Percentiles rank a stretch among this genome's conserved stretches.
Conservation (phyloP, 2,113 vertebrate species). For the Balaenoptera acutorostrata region DNA sequence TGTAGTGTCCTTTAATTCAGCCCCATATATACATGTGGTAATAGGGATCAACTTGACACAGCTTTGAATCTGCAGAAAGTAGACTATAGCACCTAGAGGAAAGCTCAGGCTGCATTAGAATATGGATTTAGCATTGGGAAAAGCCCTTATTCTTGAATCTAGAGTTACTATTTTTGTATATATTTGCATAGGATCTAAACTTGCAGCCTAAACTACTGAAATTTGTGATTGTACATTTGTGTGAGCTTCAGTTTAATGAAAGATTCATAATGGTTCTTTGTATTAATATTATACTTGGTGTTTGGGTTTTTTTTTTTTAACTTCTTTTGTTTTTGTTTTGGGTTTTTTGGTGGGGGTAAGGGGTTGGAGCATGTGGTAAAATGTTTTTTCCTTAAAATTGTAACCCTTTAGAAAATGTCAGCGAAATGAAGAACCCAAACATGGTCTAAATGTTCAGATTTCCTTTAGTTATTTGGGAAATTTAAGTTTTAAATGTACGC, state of each 20-base stretch:
- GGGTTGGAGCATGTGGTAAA: conserved; percentile 54
- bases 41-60: conserved; percentile 43
- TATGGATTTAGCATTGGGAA: conserved; percentile 74
- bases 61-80: conserved; percentile 54
- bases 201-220: conserved; percentile 85
- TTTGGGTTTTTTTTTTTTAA: conserved; percentile 54
- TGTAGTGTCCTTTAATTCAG: conserved; percentile 49
- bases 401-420: conserved; percentile 55
- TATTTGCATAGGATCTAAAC: conserved; percentile 79
- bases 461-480: conserved; percentile 46
- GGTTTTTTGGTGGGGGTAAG: neutral
- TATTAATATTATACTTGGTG: conserved; percentile 62
- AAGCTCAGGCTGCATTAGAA: conserved; percentile 71
- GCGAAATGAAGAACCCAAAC: conserved; percentile 63
- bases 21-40: conserved; percentile 4
- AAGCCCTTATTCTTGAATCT: conserved; percentile 76
- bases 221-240: conserved; percentile 81
- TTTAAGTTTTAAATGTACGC: conserved; percentile 53
- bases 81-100: conserved; percentile 66
- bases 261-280: conserved; percentile 70
- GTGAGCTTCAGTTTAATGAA: conserved; percentile 75
- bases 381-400: neutral
- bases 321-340: conserved; percentile 44
- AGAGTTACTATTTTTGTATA: conserved; percentile 79
- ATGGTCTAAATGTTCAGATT: conserved; percentile 50